phyloP scores from a whole-genome alignment of 2,797 vertebrate species.

The Tolypeutes matacus region DNA sequence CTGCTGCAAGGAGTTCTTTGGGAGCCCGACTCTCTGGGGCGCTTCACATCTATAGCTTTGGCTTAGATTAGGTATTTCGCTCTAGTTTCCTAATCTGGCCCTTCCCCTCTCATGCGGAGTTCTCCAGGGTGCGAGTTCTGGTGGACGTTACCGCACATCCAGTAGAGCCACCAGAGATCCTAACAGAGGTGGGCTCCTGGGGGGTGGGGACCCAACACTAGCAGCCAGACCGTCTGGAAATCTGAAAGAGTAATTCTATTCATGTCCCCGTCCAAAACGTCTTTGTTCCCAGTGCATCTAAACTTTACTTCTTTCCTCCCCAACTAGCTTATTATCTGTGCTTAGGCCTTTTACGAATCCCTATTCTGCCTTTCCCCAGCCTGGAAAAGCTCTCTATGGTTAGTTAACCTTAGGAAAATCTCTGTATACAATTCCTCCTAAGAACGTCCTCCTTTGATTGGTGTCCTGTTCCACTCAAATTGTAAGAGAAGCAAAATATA shows the following conservation, averaged over 20 bases:
- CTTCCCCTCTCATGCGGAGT: not conserved
- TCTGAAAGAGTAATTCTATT: too few species aligned
- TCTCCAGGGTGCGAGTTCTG: not conserved
- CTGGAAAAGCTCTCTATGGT: not conserved
- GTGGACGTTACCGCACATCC: not conserved
- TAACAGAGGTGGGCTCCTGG: not conserved
- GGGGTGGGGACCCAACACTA: not conserved
- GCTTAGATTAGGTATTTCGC: not conserved
- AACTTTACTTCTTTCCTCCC: not conserved
- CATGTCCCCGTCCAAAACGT: not conserved
- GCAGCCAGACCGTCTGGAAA: not conserved
- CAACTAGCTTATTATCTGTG: not conserved
- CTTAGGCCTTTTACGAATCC: not conserved
- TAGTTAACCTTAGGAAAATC: not conserved
- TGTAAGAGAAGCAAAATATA: not conserved
- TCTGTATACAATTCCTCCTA: not conserved
- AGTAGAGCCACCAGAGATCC: not conserved
- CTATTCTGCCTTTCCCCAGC: not conserved
- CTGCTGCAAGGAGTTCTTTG: constrained; percentile 88
- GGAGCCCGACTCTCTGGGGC: constrained; percentile 88
- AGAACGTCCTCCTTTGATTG: not conserved
- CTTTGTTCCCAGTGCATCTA: not conserved
- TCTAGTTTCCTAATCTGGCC: not conserved
- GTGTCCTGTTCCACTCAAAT: not conserved
- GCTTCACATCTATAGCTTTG: constrained; percentile 87